Evolutionary conservation across 2,888 invertebrate species (phyloP), one percentile per base, ranked within the genome.

Genomic region (Rhorus exstirpatorius): DNA sequence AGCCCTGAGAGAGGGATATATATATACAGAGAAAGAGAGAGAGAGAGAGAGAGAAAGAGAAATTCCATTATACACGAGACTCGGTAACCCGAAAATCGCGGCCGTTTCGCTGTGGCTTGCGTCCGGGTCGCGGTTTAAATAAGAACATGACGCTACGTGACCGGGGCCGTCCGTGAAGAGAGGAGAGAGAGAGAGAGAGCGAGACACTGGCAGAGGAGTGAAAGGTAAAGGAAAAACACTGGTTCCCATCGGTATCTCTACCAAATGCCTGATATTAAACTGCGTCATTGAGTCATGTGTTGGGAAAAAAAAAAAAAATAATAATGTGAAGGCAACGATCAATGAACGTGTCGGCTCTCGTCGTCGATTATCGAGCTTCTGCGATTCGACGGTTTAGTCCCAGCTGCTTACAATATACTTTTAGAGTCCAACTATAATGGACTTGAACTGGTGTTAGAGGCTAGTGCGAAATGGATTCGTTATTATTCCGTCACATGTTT

Each of bases 121-220:
- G 74, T 75, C 78, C 78, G 81, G 81, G 78, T 82, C 81, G 81
- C 46, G 81, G 78, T 81, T 80, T 74, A 80, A 75, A 83, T 77
- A 79, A 81, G 87, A 90, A 89, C 88, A 90, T 90, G 90, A 88
- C 86, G 90, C 89, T 88, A 86, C 87, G 87, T 83, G 89, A 87
- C 83, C 86, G 87, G 87, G 85, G 86, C 86, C 87, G 88, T 88
- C 88, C 90, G 87, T 89, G 88, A 89, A 89, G 58, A 71, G 70
- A 71, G 38, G 44, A 44, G 44, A 49, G 49, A 49, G 49, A 49
- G 55, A 10, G 55, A 26, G 26, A 61, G 84, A 86, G 89, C 86
- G 88, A 89, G 89, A 89, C 89, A 87, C 88, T 89, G 89, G 89
- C 89, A 87, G 88, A 89, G 85, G 86, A 89, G 83, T 85, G 89